Percentiles rank a stretch among this genome's conserved stretches.
phyloP scores from a whole-genome alignment of 2,888 invertebrate genomes.

The Ectemnius cavifrons region DNA sequence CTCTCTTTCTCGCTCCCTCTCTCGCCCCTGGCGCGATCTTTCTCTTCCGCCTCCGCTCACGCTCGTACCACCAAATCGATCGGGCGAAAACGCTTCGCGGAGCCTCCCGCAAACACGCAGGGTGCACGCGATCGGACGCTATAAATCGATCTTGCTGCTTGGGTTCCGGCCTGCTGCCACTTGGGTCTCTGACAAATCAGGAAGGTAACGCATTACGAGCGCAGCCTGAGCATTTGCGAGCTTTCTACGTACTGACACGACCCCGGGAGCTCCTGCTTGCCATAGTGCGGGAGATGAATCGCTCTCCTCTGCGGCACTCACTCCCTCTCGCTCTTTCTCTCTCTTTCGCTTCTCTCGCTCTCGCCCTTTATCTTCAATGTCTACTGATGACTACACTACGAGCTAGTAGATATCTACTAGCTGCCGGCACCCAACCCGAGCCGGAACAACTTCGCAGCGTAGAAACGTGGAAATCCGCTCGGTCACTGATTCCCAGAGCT shows the following conservation, averaged over 20 bases:
- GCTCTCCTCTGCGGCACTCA: neutral
- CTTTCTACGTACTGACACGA: conserved; percentile 6
- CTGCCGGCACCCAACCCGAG: too few species aligned
- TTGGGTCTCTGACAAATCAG: conserved; percentile 26
- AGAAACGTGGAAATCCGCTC: too few species aligned
- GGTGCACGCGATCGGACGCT: conserved; percentile 13
- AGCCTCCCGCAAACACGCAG: conserved; percentile 3
- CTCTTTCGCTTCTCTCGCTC: neutral
- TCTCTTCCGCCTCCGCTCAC: conserved; percentile 1
- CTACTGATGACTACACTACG: too few species aligned
- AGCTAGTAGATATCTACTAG: too few species aligned
- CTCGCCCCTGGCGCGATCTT: neutral
- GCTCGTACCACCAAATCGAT: conserved; percentile 1
- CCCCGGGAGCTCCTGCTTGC: conserved; percentile 23
- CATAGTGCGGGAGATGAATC: conserved; percentile 19
- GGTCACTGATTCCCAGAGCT: too few species aligned
- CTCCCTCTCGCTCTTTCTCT: neutral
- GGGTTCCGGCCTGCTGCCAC: too few species aligned
- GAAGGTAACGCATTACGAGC: neutral
- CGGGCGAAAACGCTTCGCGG: conserved; percentile 9
- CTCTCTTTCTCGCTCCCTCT: conserved; percentile 8
- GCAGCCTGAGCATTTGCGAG: conserved; percentile 33
- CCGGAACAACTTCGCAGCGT: too few species aligned
- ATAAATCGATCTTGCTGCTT: neutral
- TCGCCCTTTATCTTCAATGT: too few species aligned